Base-by-base conservation (phyloP, 2,888 invertebrate species). In the Aelia acuminata region DNA sequence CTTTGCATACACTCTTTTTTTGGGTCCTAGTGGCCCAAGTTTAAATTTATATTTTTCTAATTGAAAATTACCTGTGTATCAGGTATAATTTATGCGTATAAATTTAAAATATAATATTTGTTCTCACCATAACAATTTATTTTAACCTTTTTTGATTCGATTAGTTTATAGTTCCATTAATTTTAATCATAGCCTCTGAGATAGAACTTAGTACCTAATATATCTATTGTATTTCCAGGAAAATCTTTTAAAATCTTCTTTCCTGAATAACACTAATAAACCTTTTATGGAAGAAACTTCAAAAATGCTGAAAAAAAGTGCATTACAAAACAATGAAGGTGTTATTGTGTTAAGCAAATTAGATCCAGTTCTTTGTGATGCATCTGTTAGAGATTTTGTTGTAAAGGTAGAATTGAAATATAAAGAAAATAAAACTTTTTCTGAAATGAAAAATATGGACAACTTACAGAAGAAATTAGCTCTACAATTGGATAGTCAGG, bases 381-480 rank as follows among this genome's bases (percentile, higher is more conserved):
- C 89, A 13, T 88, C 84, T 48, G 89, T 88, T 53, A 90, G 91
- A 89, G 91, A 91, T 87, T 91, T 91, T 86, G 89, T 91, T 31
- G 89, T 91, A 13, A 91, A 91, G 90, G 91, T 91, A 7, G 91
- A 91, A 89, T 89, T 91, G 11, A 91, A 91, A 75, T 88, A 89
- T 84, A 89, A 88, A 63, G 89, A 89, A 50, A 87, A 91, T 84
- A 85, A 85, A 53, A 20, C 70, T 47, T n/a, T 87, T 90, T 84
- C 88, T 88, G 18, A 89, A 90, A 50, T 88, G 88, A 43, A 88
- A 89, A 35, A 90, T 90, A 3, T 39, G 1, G 48, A 53, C 13
- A 15, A 0, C 50, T 31, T n/a, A 31, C 35, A 85, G 47, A 85
- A 85, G 26, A 85, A 49, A 85, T 50, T 22, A 31, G 50, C n/a